These are phyloP conservation scores for Metaphire vulgaris DNA, from an alignment of 1,140 invertebrate species.

Conservation along the genomic window DNA sequence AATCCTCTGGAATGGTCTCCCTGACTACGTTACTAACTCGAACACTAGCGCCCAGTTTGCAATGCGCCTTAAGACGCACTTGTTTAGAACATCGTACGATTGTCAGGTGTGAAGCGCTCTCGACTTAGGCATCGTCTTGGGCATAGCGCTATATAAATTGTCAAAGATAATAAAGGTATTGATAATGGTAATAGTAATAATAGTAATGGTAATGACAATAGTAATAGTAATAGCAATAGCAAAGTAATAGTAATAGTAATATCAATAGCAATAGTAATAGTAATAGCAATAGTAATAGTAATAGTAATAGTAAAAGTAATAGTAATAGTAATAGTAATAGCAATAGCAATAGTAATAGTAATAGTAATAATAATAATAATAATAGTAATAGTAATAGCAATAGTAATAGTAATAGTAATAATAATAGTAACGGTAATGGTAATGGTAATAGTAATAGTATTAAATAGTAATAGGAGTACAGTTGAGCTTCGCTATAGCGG, in stretches of 20 bases:
- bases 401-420: neutral
- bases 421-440: slow-evolving; percentile 1
- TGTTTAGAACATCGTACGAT: no score
- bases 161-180: slow-evolving; percentile 1
- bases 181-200: slow-evolving; percentile 21
- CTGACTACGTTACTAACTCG: no score
- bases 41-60: no score
- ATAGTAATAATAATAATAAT: slow-evolving; percentile 1
- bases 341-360: neutral
- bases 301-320: slow-evolving; percentile 14
- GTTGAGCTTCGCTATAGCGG: no score
- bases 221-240: slow-evolving; percentile 2
- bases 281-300: slow-evolving; percentile 17
- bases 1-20: no score
- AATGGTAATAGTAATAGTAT: neutral
- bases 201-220: slow-evolving; percentile 11
- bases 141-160: no score
- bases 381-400: neutral
- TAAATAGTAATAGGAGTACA: no score
- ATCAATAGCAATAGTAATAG: slow-evolving; percentile 10
- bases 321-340: slow-evolving; percentile 10
- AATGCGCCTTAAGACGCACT: no score
- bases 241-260: neutral
- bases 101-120: no score
- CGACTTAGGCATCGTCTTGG: no score